These are phyloP conservation scores for Pegoplata infirma DNA, from an alignment of 2,888 invertebrate genomes.

Conservation along the genomic window DNA sequence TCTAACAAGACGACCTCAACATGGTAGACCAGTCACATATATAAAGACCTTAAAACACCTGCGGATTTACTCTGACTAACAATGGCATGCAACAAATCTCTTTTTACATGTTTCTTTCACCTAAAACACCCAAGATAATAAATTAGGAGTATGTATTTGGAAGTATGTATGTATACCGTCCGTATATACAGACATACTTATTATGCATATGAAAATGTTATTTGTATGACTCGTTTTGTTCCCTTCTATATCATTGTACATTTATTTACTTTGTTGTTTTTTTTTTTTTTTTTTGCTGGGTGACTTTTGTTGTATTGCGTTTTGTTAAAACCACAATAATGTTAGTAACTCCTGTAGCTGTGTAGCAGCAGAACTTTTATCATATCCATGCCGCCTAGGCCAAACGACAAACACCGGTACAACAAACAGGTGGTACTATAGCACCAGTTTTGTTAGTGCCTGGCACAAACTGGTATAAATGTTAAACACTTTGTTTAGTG, in stretches of 20 bases:
- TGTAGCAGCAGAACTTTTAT: slow-evolving; percentile 53
- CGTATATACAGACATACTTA: too few species aligned
- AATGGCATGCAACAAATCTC: slow-evolving; percentile 66
- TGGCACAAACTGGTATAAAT: slow-evolving; percentile 66
- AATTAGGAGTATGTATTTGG: slow-evolving; percentile 38
- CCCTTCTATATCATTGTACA: slow-evolving; percentile 53
- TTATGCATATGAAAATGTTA: not conserved
- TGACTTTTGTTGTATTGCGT: slow-evolving; percentile 71
- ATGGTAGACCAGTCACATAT: slow-evolving; percentile 53
- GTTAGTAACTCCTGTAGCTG: slow-evolving; percentile 62
- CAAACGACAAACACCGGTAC: slow-evolving; percentile 30
- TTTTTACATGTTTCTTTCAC: slow-evolving; percentile 56
- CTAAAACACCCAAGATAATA: slow-evolving; percentile 55
- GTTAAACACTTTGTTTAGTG: slow-evolving; percentile 77
- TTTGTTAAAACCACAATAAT: slow-evolving; percentile 68
- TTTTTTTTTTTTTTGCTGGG: slow-evolving; percentile 58
- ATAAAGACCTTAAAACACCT: slow-evolving; percentile 69
- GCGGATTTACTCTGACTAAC: slow-evolving; percentile 73
- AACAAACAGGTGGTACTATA: slow-evolving; percentile 54
- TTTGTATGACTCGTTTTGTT: slow-evolving; percentile 4
- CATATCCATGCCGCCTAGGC: slow-evolving; percentile 25
- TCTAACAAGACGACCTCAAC: slow-evolving; percentile 39
- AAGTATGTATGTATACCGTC: slow-evolving; percentile 1
- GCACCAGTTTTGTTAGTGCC: slow-evolving; percentile 54
- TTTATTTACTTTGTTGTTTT: too few species aligned